Evolutionary conservation across 2,797 vertebrate genomes (phyloP).

Genomic region (Acipenser transmontanus): DNA sequence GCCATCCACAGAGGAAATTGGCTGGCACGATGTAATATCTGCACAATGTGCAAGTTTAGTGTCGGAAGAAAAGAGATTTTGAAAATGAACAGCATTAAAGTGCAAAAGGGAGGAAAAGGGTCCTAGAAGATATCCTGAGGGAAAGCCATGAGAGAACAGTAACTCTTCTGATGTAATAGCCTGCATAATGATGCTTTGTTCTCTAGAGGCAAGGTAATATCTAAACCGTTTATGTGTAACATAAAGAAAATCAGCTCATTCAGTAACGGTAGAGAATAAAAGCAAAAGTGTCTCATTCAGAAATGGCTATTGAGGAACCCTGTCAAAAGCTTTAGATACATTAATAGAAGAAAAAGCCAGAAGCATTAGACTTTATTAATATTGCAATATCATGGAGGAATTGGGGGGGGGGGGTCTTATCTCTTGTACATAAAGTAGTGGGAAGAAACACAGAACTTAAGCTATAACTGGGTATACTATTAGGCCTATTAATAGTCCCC

Average conservation of each 20-base stretch:
- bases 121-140: constrained; percentile 5
- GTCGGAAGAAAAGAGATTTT: constrained; percentile 6
- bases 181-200: constrained; percentile 10
- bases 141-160: neutral
- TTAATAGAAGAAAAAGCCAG: constrained; percentile 8
- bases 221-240: constrained; percentile 8
- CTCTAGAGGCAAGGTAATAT: constrained; percentile 7
- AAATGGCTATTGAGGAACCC: constrained; percentile 1
- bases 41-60: constrained; percentile 3
- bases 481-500: neutral
- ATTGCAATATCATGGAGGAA: neutral
- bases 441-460: neutral
- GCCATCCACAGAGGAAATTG: constrained; percentile 1
- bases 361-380: constrained; percentile 2
- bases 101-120: constrained; percentile 1
- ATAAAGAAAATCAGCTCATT: constrained; percentile 9
- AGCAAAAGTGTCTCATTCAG: constrained; percentile 5
- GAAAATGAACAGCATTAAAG: constrained; percentile 9
- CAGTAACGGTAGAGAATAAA: neutral
- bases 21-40: constrained; percentile 8
- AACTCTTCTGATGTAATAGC: constrained; percentile 1
- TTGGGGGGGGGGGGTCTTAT: neutral
- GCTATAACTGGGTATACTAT: neutral
- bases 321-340: constrained; percentile 8
- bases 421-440: neutral